These are phyloP conservation scores for Drosophila sturtevanti DNA, from an alignment of 1,140 invertebrate species.

Conservation along the genomic window DNA sequence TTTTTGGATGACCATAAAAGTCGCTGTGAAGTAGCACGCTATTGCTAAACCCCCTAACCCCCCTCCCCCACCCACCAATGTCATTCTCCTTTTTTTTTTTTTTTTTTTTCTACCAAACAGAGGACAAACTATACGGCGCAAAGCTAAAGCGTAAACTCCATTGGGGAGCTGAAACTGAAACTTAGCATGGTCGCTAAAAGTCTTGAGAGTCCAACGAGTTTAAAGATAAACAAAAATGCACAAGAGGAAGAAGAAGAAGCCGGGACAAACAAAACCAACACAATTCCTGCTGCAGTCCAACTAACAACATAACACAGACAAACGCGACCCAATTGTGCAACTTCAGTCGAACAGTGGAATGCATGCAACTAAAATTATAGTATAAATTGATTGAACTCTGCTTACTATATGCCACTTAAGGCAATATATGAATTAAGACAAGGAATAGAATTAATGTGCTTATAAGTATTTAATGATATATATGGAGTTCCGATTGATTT, in stretches of 20 bases:
- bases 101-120: background rate
- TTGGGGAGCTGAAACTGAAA: conserved; percentile 40
- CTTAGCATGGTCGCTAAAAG: conserved; percentile 45
- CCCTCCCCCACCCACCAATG: background rate
- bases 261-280: conserved; percentile 1
- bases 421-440: background rate
- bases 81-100: too few relatives aligned
- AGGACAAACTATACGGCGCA: conserved; percentile 23
- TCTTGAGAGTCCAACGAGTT: conserved; percentile 69
- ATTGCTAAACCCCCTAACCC: background rate
- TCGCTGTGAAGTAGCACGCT: conserved; percentile 74
- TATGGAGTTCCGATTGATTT: background rate
- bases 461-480: background rate
- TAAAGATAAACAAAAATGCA: conserved; percentile 72
- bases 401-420: too few relatives aligned
- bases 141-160: conserved; percentile 66
- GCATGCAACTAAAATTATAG: background rate
- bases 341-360: conserved; percentile 14
- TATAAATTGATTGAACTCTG: conserved; percentile 1
- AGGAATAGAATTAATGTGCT: too few relatives aligned
- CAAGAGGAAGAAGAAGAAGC: conserved; percentile 32
- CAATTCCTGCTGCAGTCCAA: conserved; percentile 2
- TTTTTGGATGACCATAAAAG: conserved; percentile 81
- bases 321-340: conserved; percentile 14
- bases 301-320: background rate